Conservation (phyloP, 23 tunicate genomes). For the Styela clava region DNA sequence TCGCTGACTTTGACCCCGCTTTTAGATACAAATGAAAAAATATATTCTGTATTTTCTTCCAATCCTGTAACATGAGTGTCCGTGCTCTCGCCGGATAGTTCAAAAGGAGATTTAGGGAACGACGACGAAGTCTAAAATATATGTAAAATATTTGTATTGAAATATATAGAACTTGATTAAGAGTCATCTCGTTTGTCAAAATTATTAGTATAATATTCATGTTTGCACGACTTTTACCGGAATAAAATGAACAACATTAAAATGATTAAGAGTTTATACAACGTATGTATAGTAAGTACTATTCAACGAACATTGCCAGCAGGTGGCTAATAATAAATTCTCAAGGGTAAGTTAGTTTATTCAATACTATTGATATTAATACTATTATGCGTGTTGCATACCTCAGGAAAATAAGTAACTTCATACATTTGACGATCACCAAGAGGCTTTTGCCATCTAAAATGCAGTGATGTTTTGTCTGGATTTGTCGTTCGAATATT, state of each 20-base stretch:
- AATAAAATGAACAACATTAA: no score
- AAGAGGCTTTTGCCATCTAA: slow-evolving; percentile 40
- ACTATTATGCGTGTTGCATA: no score
- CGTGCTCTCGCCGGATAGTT: slow-evolving; percentile 25
- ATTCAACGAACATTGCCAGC: no score
- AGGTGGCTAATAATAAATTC: no score
- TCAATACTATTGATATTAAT: no score
- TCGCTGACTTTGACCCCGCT: slow-evolving; percentile 33
- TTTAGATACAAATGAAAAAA: slow-evolving; percentile 31
- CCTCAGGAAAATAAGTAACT: slow-evolving; percentile 61
- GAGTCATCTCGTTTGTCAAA: not conserved
- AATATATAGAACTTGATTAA: not conserved
- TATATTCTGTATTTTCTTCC: slow-evolving; percentile 33
- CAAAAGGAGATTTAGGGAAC: slow-evolving; percentile 58
- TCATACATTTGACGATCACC: slow-evolving; percentile 42
- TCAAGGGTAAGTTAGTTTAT: no score
- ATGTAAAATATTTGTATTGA: not conserved
- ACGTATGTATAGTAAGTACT: no score
- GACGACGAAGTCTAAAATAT: slow-evolving; percentile 16
- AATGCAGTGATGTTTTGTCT: slow-evolving; percentile 28
- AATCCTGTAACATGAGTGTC: slow-evolving; percentile 29
- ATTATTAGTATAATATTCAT: no score
- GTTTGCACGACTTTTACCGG: no score
- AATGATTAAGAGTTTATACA: no score
- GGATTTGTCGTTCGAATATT: slow-evolving; percentile 38